Base-by-base conservation (phyloP, 2,797 vertebrate species). In the Melanotaenia maccullochi region DNA sequence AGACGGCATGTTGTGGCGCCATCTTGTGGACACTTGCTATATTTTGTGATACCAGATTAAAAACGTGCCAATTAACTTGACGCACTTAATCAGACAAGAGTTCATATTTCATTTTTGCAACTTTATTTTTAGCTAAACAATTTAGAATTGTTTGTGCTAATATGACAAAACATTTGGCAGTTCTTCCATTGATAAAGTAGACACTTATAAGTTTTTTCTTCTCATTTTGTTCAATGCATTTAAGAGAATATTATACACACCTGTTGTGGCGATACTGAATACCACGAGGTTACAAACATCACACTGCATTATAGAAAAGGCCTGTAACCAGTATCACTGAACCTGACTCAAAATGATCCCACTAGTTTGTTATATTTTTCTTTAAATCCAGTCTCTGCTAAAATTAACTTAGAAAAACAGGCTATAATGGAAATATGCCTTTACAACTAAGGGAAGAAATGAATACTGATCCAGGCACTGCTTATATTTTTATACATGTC, bases 61-160 rank as follows among this genome's bases (percentile, higher is more conserved):
- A 35, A 67, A 5, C 51, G 35, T 65, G 32, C 22, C 33, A 61
- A 5, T 63, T 30, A 76, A 59, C 38, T 52, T 52, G 49, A 24
- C 0, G 1, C 0, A 36, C 58, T 38, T 44, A 38, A 81, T 0
- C 13, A 85, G 2, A 3, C 54, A 73, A 67, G 4, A 68, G 51
- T 22, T 61, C 0, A 16, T 51, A 42, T 60, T 60, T 40, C 0
- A 73, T 70, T 52, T 63, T 20, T 76, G 40, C 32, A 78, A 60
- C 38, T 91, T 90, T 90, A 92, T 91, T 91, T 14, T 47, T 67
- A 57, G 20, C 6, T 72, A 25, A 75, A 44, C 4, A 2, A 51
- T 40, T 81, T 16, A 47, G n/a, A 77, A 57, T 16, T 57, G 9
- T 74, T 65, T 51, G 14, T 64, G 44, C 32, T 1, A 40, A n/a